phyloP scores from a whole-genome alignment of 2,888 invertebrate genomes.

The Acleris literana region DNA sequence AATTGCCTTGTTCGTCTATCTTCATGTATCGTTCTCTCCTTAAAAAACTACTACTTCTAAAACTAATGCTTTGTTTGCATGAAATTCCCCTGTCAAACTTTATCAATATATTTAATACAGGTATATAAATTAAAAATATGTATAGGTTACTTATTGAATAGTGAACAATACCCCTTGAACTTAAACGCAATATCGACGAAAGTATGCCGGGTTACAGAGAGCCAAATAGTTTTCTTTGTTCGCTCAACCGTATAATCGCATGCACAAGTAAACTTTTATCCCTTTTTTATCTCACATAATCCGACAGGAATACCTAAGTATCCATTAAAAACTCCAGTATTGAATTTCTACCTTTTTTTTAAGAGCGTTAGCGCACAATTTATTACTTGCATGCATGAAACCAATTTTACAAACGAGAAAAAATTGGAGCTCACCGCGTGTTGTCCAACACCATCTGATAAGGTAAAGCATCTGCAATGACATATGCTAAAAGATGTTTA shows the following conservation, averaged over 20 bases:
- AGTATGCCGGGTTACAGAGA: slow-evolving; percentile 50
- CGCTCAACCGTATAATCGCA: slow-evolving; percentile 64
- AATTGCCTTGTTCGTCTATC: background rate
- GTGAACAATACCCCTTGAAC: slow-evolving; percentile 23
- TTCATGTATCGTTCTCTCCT: background rate
- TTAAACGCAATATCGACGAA: slow-evolving; percentile 52
- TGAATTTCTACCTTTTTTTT: slow-evolving; percentile 19
- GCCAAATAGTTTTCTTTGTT: slow-evolving; percentile 70
- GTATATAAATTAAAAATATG: no score
- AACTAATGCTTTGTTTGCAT: no score
- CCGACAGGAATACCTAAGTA: background rate
- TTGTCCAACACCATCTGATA: slow-evolving; percentile 75
- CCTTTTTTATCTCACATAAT: slow-evolving; percentile 4
- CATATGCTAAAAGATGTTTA: slow-evolving; percentile 64
- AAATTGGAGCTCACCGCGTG: slow-evolving; percentile 59
- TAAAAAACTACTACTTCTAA: background rate
- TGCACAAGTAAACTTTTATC: slow-evolving; percentile 50
- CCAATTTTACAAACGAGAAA: slow-evolving; percentile 59
- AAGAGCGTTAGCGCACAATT: slow-evolving; percentile 11
- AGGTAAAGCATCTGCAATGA: slow-evolving; percentile 66
- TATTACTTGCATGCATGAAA: slow-evolving; percentile 18
- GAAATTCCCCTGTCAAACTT: no score
- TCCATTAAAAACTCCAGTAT: background rate
- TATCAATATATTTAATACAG: no score
- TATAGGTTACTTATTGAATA: no score